These are phyloP conservation scores for Nebria salina DNA, from an alignment of 2,888 invertebrate species.

Conservation along the genomic window DNA sequence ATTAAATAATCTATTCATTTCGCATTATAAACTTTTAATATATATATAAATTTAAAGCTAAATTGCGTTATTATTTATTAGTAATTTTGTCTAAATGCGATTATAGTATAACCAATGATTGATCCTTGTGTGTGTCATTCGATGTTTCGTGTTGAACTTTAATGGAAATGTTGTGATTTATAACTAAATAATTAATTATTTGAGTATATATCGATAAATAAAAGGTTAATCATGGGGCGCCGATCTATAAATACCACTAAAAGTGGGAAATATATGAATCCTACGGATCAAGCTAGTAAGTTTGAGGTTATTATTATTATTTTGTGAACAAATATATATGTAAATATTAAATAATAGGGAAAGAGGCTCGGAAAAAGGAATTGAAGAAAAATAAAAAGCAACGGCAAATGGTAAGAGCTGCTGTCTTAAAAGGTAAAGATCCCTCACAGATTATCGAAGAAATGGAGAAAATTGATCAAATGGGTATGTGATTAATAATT, in stretches of 20 bases:
- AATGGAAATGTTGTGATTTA: neutral
- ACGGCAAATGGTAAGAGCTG: conserved; percentile 93
- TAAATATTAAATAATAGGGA: conserved; percentile 69
- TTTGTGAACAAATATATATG: neutral
- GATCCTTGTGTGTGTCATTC: neutral
- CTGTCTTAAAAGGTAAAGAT: conserved; percentile 97
- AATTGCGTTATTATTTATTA: no score
- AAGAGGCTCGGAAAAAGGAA: conserved; percentile 97
- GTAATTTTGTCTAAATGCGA: no score
- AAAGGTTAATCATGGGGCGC: conserved; percentile 81
- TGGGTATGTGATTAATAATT: conserved; percentile 73
- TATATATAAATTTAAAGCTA: no score
- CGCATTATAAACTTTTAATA: no score
- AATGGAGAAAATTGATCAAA: conserved; percentile 97
- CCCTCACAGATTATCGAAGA: conserved; percentile 94
- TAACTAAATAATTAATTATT: neutral
- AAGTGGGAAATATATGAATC: conserved; percentile 99
- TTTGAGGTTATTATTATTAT: conserved; percentile 48
- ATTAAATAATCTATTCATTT: no score
- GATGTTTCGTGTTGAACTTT: neutral
- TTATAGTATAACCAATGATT: neutral
- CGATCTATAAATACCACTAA: conserved; percentile 98
- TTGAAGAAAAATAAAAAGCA: conserved; percentile 98
- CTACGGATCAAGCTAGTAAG: conserved; percentile 98
- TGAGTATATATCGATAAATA: neutral